Percentiles rank a stretch among this genome's conserved stretches.
Conservation (phyloP, 2,888 invertebrate species). For the Agonum fuliginosum region DNA sequence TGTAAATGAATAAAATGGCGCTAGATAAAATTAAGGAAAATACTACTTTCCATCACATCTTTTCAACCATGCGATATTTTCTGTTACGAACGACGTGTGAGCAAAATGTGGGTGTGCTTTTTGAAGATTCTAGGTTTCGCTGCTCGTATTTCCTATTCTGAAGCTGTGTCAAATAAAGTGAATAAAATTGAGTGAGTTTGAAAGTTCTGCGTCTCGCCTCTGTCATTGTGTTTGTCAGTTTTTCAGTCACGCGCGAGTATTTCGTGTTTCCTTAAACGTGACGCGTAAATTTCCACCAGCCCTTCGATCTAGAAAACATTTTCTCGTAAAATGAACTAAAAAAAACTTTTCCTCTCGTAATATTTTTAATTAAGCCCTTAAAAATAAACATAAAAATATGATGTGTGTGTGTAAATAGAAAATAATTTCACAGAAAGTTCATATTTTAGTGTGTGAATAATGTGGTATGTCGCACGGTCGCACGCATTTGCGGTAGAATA, state of each 20-base stretch:
- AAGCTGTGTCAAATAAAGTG: conserved; percentile 37
- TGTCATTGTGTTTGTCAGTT: conserved; percentile 48
- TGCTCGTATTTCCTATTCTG: conserved; percentile 31
- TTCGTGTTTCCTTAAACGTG: conserved; percentile 46
- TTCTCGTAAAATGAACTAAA: neutral
- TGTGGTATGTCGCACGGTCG: neutral
- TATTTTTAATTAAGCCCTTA: conserved; percentile 25
- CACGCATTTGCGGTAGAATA: neutral
- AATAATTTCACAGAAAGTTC: conserved; percentile 8
- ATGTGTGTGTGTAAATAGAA: conserved; percentile 5
- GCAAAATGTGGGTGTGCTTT: too few relatives aligned
- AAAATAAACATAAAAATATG: neutral
- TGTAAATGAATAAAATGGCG: too few relatives aligned
- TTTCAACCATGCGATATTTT: too few relatives aligned
- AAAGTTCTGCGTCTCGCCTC: conserved; percentile 29
- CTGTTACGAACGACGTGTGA: too few relatives aligned
- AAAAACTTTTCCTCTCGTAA: neutral
- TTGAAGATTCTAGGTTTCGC: conserved; percentile 21
- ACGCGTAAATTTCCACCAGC: conserved; percentile 27
- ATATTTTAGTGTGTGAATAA: conserved; percentile 4
- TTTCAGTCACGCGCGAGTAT: conserved; percentile 36
- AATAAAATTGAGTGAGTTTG: conserved; percentile 29
- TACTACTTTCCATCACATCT: too few relatives aligned
- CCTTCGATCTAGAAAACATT: neutral
- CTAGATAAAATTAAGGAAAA: too few relatives aligned